phyloP scores from a whole-genome alignment of 2,888 invertebrate species.

The Macrosoma leucophasiata region DNA sequence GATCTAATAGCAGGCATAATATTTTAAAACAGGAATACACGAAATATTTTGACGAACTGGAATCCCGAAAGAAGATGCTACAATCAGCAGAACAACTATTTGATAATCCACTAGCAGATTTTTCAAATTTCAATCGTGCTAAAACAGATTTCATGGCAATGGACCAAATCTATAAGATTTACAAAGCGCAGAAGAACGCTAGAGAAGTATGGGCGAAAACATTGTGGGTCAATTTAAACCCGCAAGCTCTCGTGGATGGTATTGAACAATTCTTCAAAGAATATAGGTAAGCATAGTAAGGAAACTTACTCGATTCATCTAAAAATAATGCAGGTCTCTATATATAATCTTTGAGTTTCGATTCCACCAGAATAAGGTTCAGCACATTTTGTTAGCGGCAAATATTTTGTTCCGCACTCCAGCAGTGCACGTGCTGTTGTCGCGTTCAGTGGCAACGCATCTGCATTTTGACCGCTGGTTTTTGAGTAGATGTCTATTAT shows the following conservation, averaged over 20 bases:
- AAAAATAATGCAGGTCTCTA: no score
- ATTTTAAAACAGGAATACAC: conserved; percentile 73
- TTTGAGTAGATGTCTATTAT: no score
- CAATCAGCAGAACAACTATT: conserved; percentile 88
- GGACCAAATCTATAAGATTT: conserved; percentile 84
- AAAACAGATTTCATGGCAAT: conserved; percentile 79
- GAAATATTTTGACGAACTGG: conserved; percentile 80
- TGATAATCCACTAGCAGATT: conserved; percentile 90
- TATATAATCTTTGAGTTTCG: no score
- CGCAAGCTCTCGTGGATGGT: conserved; percentile 88
- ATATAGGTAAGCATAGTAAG: conserved; percentile 70
- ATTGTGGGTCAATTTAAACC: conserved; percentile 90
- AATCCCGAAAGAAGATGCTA: conserved; percentile 74
- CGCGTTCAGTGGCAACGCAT: no score
- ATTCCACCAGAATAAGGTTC: no score
- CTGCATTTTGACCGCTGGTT: no score
- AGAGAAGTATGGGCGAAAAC: conserved; percentile 90
- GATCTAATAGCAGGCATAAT: conserved; percentile 1
- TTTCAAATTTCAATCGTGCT: conserved; percentile 81
- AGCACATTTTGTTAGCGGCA: no score
- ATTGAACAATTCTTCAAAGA: conserved; percentile 90
- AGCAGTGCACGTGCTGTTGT: no score
- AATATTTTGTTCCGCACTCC: no score
- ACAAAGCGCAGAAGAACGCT: conserved; percentile 84
- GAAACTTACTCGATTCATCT: no score